These are phyloP conservation scores for Andrena haemorrhoa DNA, from an alignment of 2,888 invertebrate genomes.

Conservation along the genomic window DNA sequence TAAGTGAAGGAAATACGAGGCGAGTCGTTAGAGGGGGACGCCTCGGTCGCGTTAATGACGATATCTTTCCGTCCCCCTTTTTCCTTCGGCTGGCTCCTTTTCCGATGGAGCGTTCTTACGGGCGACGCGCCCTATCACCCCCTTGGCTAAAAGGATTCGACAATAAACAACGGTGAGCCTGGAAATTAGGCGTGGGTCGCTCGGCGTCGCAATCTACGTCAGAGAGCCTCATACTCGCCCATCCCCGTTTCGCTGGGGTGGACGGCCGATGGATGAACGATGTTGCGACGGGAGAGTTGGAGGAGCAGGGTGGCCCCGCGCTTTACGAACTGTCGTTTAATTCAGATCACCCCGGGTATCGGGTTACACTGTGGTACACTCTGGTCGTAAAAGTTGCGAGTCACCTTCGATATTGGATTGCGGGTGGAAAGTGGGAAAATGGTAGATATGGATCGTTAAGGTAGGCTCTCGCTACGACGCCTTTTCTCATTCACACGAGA, in stretches of 20 bases:
- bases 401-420: neutral
- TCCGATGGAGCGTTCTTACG: conserved; percentile 52
- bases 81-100: conserved; percentile 36
- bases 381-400: neutral
- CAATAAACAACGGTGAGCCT: conserved; percentile 82
- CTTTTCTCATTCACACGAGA: too few species aligned
- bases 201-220: conserved; percentile 34
- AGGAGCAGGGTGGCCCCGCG: neutral
- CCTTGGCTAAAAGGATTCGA: conserved; percentile 83
- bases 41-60: conserved; percentile 52
- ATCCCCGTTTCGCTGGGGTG: conserved; percentile 41
- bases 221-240: conserved; percentile 67
- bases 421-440: too few species aligned
- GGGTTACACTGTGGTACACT: neutral
- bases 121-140: conserved; percentile 58
- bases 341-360: conserved; percentile 70
- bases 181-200: conserved; percentile 79
- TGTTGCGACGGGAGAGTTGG: conserved; percentile 51
- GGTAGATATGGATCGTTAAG: too few species aligned
- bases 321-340: conserved; percentile 73
- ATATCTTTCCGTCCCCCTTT: conserved; percentile 43
- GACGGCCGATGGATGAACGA: conserved; percentile 79
- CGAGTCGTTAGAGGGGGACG: conserved; percentile 38
- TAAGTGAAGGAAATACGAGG: conserved; percentile 26
- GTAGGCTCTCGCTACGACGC: too few species aligned